These are phyloP conservation scores for Brotogeris chrysoptera DNA, from an alignment of 2,797 vertebrate genomes.

Conservation along the genomic window DNA sequence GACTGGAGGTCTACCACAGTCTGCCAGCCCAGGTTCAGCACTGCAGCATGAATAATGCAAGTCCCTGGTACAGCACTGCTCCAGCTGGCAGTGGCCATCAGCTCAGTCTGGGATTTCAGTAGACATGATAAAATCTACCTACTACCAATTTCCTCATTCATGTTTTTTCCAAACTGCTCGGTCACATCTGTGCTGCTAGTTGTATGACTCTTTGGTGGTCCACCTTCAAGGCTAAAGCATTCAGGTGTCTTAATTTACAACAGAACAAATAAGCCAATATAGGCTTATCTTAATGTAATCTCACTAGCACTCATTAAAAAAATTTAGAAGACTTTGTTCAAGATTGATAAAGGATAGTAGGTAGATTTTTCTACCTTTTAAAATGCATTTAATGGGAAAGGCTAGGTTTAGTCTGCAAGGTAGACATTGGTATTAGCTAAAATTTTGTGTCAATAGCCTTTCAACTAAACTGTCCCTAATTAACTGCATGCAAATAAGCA, in stretches of 20 bases:
- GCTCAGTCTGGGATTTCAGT: background rate
- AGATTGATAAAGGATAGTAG: background rate
- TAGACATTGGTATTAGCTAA: background rate
- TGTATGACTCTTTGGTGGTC: background rate
- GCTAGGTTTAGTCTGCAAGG: background rate
- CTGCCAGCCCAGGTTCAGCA: background rate
- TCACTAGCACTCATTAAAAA: background rate
- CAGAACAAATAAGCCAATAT: background rate
- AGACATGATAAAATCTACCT: background rate
- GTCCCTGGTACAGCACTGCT: background rate
- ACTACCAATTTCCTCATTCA: background rate
- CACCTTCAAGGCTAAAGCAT: background rate
- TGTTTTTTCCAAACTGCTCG: background rate
- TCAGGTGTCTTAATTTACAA: background rate
- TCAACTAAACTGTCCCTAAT: background rate
- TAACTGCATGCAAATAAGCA: background rate
- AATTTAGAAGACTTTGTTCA: background rate
- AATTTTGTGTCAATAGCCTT: background rate
- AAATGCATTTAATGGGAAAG: background rate
- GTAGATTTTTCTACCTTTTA: background rate
- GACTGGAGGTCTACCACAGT: background rate
- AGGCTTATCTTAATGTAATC: background rate
- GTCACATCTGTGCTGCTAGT: background rate
- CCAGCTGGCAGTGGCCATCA: background rate
- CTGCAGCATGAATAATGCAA: background rate